Percentiles rank a stretch among this genome's conserved stretches.
These are phyloP conservation scores for Apteryx owenii DNA, from an alignment of 2,113 vertebrate species.

Conservation along the genomic window DNA sequence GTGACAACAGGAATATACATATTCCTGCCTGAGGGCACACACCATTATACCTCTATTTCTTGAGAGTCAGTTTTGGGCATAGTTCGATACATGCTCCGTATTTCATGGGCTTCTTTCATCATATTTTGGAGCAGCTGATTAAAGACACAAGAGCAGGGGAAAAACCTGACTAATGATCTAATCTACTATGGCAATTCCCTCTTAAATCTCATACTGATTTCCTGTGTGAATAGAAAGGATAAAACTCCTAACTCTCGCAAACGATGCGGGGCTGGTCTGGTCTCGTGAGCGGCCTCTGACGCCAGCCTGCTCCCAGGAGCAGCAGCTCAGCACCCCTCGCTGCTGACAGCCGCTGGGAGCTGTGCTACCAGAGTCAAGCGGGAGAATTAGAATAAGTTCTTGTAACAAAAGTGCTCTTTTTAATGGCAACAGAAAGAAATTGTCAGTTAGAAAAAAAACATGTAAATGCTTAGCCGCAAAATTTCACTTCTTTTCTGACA, in stretches of 20 bases:
- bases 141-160: neutral
- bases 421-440: neutral
- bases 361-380: neutral
- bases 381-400: neutral
- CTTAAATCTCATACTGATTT: neutral
- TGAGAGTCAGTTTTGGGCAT: neutral
- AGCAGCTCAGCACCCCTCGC: neutral
- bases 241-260: neutral
- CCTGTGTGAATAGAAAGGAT: neutral
- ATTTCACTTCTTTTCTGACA: neutral
- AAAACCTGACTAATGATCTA: neutral
- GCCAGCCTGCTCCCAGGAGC: no score
- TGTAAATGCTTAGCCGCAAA: neutral
- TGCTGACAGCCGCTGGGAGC: neutral
- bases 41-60: neutral
- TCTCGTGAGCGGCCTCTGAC: neutral
- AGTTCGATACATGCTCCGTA: neutral
- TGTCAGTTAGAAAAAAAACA: neutral
- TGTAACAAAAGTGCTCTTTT: neutral
- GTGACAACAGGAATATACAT: neutral
- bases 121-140: neutral
- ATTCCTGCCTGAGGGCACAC: neutral
- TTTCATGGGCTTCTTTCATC: neutral
- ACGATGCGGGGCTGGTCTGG: neutral
- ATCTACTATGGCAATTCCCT: neutral